Evolutionary conservation across 1,140 invertebrate species (phyloP).

Genomic region (Akabosia matsudoensis): DNA sequence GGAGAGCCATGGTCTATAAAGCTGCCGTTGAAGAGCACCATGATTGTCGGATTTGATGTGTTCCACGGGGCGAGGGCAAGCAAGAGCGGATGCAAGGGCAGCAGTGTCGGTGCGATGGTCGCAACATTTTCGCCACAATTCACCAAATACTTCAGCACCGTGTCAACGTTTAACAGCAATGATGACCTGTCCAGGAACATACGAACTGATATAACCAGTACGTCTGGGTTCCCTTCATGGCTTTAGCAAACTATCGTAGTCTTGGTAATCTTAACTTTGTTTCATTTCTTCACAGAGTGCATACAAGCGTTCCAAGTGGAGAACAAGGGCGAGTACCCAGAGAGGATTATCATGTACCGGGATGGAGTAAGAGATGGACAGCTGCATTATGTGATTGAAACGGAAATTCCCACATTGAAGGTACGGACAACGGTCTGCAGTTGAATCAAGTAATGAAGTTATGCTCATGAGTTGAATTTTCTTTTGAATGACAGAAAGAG

Average conservation of each 20-base stretch:
- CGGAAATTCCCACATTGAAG: slow-evolving; percentile 8
- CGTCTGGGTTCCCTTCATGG: slow-evolving; percentile 33
- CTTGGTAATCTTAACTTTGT: background rate
- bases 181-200: slow-evolving; percentile 70
- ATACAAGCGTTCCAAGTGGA: slow-evolving; percentile 52
- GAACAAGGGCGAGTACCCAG: slow-evolving; percentile 51
- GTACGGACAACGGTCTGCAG: no score
- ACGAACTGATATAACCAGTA: slow-evolving; percentile 57
- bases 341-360: slow-evolving; percentile 65
- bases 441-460: no score
- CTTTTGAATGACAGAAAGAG: slow-evolving; percentile 6
- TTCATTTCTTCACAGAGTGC: slow-evolving; percentile 55
- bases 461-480: background rate
- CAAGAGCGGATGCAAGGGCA: slow-evolving; percentile 58
- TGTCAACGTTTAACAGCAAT: slow-evolving; percentile 64
- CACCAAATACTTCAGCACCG: slow-evolving; percentile 66
- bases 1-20: slow-evolving; percentile 59
- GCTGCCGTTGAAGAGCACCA: slow-evolving; percentile 59
- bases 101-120: slow-evolving; percentile 74
- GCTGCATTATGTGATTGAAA: slow-evolving; percentile 50
- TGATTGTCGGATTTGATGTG: slow-evolving; percentile 86
- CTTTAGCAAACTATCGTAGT: background rate
- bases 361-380: slow-evolving; percentile 85
- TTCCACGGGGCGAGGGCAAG: slow-evolving; percentile 67
- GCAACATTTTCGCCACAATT: slow-evolving; percentile 65